These are phyloP conservation scores for Brachylomia viminalis DNA, from an alignment of 2,888 invertebrate genomes.

Conservation along the genomic window DNA sequence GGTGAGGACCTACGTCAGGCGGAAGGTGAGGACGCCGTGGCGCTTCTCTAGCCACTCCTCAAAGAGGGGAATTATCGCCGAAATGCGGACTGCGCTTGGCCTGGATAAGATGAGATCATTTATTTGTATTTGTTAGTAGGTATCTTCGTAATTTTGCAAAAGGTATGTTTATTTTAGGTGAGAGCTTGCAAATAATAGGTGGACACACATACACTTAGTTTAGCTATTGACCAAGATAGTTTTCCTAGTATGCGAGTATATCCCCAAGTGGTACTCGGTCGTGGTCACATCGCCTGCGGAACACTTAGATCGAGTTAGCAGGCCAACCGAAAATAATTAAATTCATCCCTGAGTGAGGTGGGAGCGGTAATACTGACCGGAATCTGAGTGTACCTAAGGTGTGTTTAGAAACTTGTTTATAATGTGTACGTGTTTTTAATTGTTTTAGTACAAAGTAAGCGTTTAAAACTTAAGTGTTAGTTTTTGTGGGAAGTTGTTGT, in stretches of 20 bases:
- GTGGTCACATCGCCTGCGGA: conserved; percentile 66
- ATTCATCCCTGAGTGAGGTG: conserved; percentile 64
- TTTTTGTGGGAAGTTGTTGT: background rate
- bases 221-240: conserved; percentile 29
- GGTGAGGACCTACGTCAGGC: no score
- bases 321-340: conserved; percentile 74
- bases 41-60: no score
- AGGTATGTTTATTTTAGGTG: background rate
- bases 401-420: conserved; percentile 36
- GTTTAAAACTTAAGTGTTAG: background rate
- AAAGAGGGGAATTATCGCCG: no score
- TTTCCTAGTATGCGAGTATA: conserved; percentile 32
- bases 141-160: background rate
- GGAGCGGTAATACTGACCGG: conserved; percentile 55
- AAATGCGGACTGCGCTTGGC: no score
- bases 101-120: no score
- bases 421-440: conserved; percentile 40
- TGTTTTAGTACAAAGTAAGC: conserved; percentile 7
- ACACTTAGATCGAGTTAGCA: conserved; percentile 70
- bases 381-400: conserved; percentile 40
- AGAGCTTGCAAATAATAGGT: background rate
- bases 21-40: no score
- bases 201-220: background rate
- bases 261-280: conserved; percentile 53
- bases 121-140: background rate